Evolutionary conservation across 2,888 invertebrate species (phyloP).

Genomic region (Epistrophe eligans): DNA sequence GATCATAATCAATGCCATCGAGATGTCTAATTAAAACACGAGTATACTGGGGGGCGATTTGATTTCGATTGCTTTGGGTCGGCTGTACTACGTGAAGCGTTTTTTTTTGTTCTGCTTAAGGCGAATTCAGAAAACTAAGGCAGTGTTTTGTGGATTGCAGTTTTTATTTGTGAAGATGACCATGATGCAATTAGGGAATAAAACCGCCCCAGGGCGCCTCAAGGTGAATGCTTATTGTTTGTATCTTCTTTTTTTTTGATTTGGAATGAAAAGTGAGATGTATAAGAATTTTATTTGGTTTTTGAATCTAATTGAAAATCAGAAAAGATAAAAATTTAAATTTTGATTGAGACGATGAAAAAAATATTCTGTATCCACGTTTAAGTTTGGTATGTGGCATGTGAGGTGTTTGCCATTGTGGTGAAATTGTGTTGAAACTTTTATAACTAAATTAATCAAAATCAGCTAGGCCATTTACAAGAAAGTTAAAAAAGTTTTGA

Average conservation of each 20-base stretch:
- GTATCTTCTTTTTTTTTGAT: conserved; percentile 63
- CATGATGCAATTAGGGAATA: conserved; percentile 60
- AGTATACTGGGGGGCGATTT: conserved; percentile 63
- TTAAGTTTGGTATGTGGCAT: neutral
- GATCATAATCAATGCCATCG: conserved; percentile 72
- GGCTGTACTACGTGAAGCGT: neutral
- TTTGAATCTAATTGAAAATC: neutral
- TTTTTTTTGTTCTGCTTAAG: conserved; percentile 23
- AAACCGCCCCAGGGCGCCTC: conserved; percentile 63
- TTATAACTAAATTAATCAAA: no score
- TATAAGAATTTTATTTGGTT: neutral
- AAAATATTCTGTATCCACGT: neutral
- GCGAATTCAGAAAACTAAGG: neutral
- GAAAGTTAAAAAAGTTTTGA: no score
- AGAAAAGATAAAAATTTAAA: neutral
- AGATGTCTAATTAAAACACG: conserved; percentile 72
- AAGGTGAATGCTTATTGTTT: conserved; percentile 68
- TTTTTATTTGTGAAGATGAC: conserved; percentile 29
- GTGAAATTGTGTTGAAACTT: no score
- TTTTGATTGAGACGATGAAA: neutral
- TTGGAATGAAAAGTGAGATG: neutral
- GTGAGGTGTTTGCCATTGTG: neutral
- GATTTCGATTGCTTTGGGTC: conserved; percentile 19
- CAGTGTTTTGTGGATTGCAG: neutral
- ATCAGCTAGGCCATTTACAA: no score